These are phyloP conservation scores for Sebastes variabilis DNA, from an alignment of 2,797 vertebrate species.

Conservation along the genomic window DNA sequence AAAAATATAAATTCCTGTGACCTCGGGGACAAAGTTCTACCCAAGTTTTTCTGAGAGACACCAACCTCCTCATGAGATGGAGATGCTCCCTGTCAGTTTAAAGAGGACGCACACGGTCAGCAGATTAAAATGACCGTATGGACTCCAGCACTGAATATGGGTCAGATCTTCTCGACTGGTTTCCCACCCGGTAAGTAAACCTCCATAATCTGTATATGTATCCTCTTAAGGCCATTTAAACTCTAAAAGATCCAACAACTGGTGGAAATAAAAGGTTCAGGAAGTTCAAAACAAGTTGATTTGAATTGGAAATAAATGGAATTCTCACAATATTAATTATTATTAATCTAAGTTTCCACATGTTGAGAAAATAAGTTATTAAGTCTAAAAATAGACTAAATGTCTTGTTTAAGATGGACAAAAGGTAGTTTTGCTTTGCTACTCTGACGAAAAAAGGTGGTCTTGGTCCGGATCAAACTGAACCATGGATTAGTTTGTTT, in stretches of 20 bases:
- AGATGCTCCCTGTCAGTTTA: neutral
- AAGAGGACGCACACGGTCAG: neutral
- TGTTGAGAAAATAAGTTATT: neutral
- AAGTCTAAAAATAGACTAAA: neutral
- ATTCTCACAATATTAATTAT: neutral
- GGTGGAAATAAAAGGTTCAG: neutral
- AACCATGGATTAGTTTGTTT: no score
- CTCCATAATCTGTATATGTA: neutral
- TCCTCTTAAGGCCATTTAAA: neutral
- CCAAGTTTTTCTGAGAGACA: neutral
- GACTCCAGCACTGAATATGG: neutral
- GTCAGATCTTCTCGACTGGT: neutral
- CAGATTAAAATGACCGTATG: neutral
- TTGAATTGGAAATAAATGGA: neutral
- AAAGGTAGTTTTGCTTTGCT: neutral
- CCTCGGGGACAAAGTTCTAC: neutral
- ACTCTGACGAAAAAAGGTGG: no score
- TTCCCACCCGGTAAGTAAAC: neutral
- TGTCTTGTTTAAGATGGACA: neutral
- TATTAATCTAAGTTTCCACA: neutral
- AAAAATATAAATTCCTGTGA: neutral
- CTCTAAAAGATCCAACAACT: neutral
- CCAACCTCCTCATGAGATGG: neutral
- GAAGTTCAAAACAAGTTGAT: neutral
- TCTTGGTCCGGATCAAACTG: no score